These are phyloP conservation scores for Ctenopoma kingsleyae DNA, from an alignment of 2,797 vertebrate genomes.

Conservation along the genomic window DNA sequence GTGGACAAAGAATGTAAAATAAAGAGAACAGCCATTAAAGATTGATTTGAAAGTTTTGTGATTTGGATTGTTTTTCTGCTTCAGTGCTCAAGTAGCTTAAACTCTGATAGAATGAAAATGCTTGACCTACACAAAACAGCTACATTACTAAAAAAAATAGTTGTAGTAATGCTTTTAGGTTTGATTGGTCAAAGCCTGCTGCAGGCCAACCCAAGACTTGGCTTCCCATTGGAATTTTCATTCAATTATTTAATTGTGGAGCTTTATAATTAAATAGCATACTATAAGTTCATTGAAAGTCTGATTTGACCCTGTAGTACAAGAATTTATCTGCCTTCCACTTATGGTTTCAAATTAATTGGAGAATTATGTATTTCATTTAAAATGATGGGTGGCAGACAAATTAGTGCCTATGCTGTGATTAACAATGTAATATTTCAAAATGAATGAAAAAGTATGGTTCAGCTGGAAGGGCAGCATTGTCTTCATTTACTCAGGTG, in stretches of 20 bases:
- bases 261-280: conserved; percentile 67
- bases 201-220: conserved; percentile 35
- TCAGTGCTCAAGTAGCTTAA: conserved; percentile 15
- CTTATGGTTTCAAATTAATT: conserved; percentile 16
- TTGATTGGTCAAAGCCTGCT: conserved; percentile 65
- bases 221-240: conserved; percentile 66
- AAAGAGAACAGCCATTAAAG: conserved; percentile 53
- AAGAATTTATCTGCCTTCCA: conserved; percentile 44
- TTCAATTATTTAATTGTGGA: conserved; percentile 65
- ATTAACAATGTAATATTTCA: conserved; percentile 42
- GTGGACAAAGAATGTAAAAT: conserved; percentile 36
- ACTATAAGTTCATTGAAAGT: conserved; percentile 47
- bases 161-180: conserved; percentile 72
- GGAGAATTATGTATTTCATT: conserved; percentile 30
- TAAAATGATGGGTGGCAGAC: conserved; percentile 38
- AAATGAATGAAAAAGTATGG: conserved; percentile 39
- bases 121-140: conserved; percentile 52
- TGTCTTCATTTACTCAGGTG: conserved; percentile 19
- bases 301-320: conserved; percentile 53
- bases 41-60: conserved; percentile 57
- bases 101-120: conserved; percentile 38
- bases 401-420: conserved; percentile 30
- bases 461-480: conserved; percentile 13
- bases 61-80: conserved; percentile 31
- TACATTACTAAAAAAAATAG: conserved; percentile 50